Evolutionary conservation across 2,113 vertebrate genomes (phyloP).

Genomic region (Phylloscopus whistleri): DNA sequence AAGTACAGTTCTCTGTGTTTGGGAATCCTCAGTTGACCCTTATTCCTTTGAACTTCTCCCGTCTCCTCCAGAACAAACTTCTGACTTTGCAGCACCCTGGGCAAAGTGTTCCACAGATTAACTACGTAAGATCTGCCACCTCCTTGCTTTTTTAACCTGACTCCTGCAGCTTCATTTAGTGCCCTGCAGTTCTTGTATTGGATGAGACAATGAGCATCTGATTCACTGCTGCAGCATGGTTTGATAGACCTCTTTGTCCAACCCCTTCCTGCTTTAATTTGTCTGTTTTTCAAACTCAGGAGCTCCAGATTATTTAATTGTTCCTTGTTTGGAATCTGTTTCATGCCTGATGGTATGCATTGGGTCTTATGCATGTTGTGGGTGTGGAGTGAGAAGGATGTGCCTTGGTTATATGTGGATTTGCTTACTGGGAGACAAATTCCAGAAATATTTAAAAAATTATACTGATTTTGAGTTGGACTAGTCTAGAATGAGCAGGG

Average conservation of each 20-base stretch:
- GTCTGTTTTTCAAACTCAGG: background rate
- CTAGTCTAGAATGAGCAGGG: background rate
- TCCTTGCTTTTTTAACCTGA: background rate
- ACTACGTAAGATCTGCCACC: background rate
- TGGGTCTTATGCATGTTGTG: fast-evolving
- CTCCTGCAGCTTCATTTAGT: background rate
- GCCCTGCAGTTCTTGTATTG: background rate
- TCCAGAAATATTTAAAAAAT: background rate
- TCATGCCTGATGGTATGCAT: background rate
- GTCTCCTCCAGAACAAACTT: background rate
- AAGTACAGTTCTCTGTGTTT: background rate
- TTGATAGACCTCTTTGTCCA: background rate
- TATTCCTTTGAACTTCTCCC: background rate
- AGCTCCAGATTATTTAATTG: background rate
- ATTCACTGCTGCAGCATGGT: background rate
- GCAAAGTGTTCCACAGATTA: background rate
- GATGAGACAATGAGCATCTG: background rate
- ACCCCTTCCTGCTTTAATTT: background rate
- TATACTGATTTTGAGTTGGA: background rate
- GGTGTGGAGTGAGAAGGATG: background rate
- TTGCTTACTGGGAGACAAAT: background rate
- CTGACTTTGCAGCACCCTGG: background rate
- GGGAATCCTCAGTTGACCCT: background rate
- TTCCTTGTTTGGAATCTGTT: background rate
- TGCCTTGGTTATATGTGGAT: background rate